Evolutionary conservation across 2,797 vertebrate species (phyloP).

Genomic region (Galago senegalensis): DNA sequence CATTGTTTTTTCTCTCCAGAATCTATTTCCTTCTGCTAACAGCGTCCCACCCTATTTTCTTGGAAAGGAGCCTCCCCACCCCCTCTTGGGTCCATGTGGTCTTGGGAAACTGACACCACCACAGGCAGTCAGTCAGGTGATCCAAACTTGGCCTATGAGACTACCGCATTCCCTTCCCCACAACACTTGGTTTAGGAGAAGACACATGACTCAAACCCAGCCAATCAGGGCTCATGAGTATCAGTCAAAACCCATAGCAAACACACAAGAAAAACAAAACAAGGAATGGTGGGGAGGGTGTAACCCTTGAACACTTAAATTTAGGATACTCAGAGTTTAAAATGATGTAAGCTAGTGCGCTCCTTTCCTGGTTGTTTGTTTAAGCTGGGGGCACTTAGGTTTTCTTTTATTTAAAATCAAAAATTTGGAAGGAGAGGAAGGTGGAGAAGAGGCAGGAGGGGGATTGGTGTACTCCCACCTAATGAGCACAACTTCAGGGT

Average conservation of each 20-base stretch:
- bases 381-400: background rate
- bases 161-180: background rate
- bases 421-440: background rate
- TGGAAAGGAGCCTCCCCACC: background rate
- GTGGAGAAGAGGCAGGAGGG: no score
- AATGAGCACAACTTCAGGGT: no score
- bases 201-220: background rate
- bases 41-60: background rate
- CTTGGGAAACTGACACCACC: background rate
- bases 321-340: background rate
- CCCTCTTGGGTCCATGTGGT: rapidly evolving
- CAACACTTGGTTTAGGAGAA: background rate
- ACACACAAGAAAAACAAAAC: background rate
- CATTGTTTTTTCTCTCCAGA: background rate
- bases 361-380: background rate
- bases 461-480: no score
- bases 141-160: background rate
- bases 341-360: background rate
- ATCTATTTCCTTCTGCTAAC: background rate
- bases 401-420: conserved; percentile 51
- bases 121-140: background rate
- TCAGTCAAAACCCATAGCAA: background rate
- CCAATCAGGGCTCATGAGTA: background rate
- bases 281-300: background rate
- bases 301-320: background rate